Evolutionary conservation across 30 jellyfish, hydroid and myxozoan species (phyloP), one percentile per base, ranked within the genome.

Genomic region (Mastigias papua): DNA sequence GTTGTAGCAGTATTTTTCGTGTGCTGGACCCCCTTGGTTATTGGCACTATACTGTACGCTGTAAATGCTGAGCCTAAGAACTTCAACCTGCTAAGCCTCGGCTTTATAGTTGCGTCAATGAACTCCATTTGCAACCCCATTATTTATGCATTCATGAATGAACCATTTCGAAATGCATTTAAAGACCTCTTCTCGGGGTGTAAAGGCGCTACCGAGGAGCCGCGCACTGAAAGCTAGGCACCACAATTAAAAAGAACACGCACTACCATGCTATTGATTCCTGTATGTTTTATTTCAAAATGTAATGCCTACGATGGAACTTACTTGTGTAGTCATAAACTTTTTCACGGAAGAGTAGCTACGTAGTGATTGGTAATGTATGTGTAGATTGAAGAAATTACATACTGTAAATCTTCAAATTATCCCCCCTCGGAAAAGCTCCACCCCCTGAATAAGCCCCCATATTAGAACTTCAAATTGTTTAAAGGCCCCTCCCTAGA

Each of bases 1-100:
- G 97, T 95, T 0, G 99, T 95, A 4, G 80, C 93, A 0, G 88
- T 88, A 48, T 95, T 95, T 70, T 95, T 95, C 68, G 20, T 95
- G 8, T 95, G 99, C 54, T 95, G 99, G 99, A 95, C 99, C 17
- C 99, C 99, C n/a, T 65, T 95, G 33, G 84, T 75, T 23, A 76
- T 95, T 20, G 99, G 94, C 25, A 62, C 97, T 19, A 34, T 88
- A 9, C 49, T 95, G 26, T 90, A 90, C 46, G 97, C 97, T 17
- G 87, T 95, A 61, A 73, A 80, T 35, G 90, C 89, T 1, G 92
- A 73, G 71, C 90, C 97, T 1, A 54, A 60, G 70, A 63, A 83
- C 48, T 95, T 95, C 75, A 73, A 87, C 37, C 10, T 85, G 75
- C 48, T 91, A 31, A 86, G 93, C 37, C 37, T 95, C 25, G 98